Evolutionary conservation across 1,140 invertebrate species (phyloP).

Genomic region (Andricus grossulariae): DNA sequence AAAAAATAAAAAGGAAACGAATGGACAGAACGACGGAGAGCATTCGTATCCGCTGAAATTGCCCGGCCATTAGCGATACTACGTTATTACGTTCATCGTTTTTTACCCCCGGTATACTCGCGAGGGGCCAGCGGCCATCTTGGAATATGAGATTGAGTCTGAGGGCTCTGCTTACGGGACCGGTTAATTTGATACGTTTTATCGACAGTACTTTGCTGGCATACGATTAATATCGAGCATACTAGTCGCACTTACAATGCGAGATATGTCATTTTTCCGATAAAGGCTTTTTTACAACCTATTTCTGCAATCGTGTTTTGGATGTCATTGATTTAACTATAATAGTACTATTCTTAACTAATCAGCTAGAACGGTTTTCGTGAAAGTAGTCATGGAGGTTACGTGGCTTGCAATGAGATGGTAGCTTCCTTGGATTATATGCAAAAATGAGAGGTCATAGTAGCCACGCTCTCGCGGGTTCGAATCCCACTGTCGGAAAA

Average conservation of each 20-base stretch:
- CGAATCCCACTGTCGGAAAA: no score
- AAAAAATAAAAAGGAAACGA: constrained; percentile 37
- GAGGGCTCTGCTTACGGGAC: constrained; percentile 46
- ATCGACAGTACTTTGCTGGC: constrained; percentile 15
- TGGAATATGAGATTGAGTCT: constrained; percentile 70
- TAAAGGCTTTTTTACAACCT: no score
- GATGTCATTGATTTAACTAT: no score
- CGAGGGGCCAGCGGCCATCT: constrained; percentile 68
- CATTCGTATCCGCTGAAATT: constrained; percentile 73
- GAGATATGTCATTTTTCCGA: background rate
- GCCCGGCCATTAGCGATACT: constrained; percentile 75
- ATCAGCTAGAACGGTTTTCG: no score
- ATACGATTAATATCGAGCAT: constrained; percentile 3
- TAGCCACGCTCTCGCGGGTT: no score
- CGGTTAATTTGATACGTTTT: constrained; percentile 42
- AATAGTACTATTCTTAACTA: no score
- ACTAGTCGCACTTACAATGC: background rate
- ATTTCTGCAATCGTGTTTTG: no score
- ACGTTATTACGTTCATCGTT: constrained; percentile 75
- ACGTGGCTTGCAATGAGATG: no score
- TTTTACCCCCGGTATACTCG: constrained; percentile 68
- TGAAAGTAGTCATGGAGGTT: no score
- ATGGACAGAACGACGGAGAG: constrained; percentile 56
- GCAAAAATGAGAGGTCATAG: no score
- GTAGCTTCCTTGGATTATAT: no score